phyloP scores from a whole-genome alignment of 2,888 invertebrate genomes.

The Lamproptera curius region DNA sequence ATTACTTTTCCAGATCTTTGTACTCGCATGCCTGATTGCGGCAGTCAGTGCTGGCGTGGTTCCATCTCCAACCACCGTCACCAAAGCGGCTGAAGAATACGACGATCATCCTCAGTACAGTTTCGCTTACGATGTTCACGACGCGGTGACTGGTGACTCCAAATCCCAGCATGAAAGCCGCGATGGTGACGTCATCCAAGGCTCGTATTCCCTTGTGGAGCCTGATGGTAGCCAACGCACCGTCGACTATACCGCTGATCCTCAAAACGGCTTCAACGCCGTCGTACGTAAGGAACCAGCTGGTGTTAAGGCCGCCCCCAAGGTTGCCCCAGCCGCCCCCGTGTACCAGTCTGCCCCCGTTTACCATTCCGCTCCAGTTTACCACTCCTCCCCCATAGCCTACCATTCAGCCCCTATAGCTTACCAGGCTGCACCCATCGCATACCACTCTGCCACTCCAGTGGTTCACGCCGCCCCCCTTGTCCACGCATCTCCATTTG shows the following conservation, averaged over 20 bases:
- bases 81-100: slow-evolving; percentile 46
- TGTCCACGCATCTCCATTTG: slow-evolving; percentile 37
- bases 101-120: slow-evolving; percentile 67
- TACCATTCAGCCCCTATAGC: slow-evolving; percentile 29
- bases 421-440: slow-evolving; percentile 34
- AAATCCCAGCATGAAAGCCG: slow-evolving; percentile 67
- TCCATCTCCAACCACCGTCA: slow-evolving; percentile 38
- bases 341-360: slow-evolving; percentile 33
- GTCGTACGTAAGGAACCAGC: slow-evolving; percentile 61
- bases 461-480: slow-evolving; percentile 42
- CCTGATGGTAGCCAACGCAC: slow-evolving; percentile 61
- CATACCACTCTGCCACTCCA: slow-evolving; percentile 38
- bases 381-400: slow-evolving; percentile 78
- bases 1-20: slow-evolving; percentile 48
- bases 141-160: slow-evolving; percentile 57
- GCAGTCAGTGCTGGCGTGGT: slow-evolving; percentile 48
- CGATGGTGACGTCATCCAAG: slow-evolving; percentile 65
- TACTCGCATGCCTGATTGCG: slow-evolving; percentile 52
- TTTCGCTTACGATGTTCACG: slow-evolving; percentile 64
- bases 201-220: slow-evolving; percentile 59
- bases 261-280: slow-evolving; percentile 62
- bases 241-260: slow-evolving; percentile 63
- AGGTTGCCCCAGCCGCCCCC: slow-evolving; percentile 35
- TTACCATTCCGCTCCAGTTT: slow-evolving; percentile 36
- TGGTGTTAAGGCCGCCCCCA: slow-evolving; percentile 36